Evolutionary conservation across 2,888 invertebrate genomes (phyloP), one percentile per base, ranked within the genome.

Genomic region (Autographa pulchrina): DNA sequence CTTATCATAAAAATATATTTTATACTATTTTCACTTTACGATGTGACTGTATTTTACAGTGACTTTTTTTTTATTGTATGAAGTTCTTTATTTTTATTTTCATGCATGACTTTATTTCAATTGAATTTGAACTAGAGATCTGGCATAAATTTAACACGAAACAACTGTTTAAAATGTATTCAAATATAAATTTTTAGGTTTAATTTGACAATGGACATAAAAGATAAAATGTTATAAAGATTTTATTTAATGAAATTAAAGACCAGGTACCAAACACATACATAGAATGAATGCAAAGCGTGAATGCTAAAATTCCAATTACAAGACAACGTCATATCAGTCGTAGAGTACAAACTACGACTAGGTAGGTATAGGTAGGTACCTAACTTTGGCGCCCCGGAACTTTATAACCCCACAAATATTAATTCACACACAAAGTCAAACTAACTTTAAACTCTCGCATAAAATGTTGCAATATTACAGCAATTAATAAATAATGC

Each of bases 11-110:
- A 38, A 38, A 38, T 38, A 38, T 38, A 38, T 38, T n/a, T 2
- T 11, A 35, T 38, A 58, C 35, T 67, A 62, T 41, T 64, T 64
- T 64, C 62, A 61, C 62, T 75, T 20, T 70, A 75, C 67, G 65
- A 65, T 56, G n/a, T 18, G 18, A 59, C 58, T 62, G 32, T 64
- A 16, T 75, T 79, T 62, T 54, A 60, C 16, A 60, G 14, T 18
- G 25, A 4, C 20, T n/a, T n/a, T n/a, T n/a, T n/a, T n/a, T n/a
- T n/a, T n/a, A n/a, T n/a, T n/a, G n/a, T n/a, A n/a, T 35, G 13
- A 54, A 68, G 56, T 3, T 35, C 5, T 43, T 14, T n/a, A 9
- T 65, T 38, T 52, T 58, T n/a, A 43, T 62, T 62, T 25, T 4
- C 25, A 62, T 14, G 38, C 25, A 16, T n/a, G 20, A 8, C 5